A percentile compares a stretch with the other conserved stretches of the same genome.
Evolutionary conservation across 1,140 invertebrate genomes (phyloP).

Genomic region (Anadara kagoshimensis): DNA sequence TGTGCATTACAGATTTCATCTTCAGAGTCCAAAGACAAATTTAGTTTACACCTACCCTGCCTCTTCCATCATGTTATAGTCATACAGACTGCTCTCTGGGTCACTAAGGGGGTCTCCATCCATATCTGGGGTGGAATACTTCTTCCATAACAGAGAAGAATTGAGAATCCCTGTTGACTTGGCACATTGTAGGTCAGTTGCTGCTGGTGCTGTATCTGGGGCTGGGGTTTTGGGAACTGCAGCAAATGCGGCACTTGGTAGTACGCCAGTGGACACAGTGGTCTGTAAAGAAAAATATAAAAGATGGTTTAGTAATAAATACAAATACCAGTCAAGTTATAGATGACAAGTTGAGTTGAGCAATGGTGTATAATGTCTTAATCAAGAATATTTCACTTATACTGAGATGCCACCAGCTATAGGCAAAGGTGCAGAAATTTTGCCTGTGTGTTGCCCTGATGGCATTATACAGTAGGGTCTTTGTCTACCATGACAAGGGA

Average conservation of each 20-base stretch:
- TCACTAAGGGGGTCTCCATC: constrained; percentile 57
- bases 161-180: constrained; percentile 46
- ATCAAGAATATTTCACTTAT: too few relatives aligned
- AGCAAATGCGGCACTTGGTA: constrained; percentile 55
- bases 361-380: too few relatives aligned
- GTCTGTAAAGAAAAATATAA: constrained; percentile 42
- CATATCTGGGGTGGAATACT: constrained; percentile 20
- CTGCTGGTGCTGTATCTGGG: constrained; percentile 34
- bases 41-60: constrained; percentile 41
- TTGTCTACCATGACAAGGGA: too few relatives aligned
- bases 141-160: constrained; percentile 44
- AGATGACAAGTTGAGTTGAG: neutral
- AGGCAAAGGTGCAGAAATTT: too few relatives aligned
- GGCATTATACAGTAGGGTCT: too few relatives aligned
- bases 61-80: constrained; percentile 64
- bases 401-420: too few relatives aligned
- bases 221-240: constrained; percentile 59
- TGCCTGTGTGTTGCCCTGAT: too few relatives aligned
- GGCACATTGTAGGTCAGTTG: constrained; percentile 40
- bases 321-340: neutral
- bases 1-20: too few relatives aligned
- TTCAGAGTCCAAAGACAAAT: neutral
- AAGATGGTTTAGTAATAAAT: neutral
- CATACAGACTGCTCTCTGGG: constrained; percentile 67
- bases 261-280: constrained; percentile 52